phyloP scores from a whole-genome alignment of 2,888 invertebrate species.

The Clistopyga incitator region DNA sequence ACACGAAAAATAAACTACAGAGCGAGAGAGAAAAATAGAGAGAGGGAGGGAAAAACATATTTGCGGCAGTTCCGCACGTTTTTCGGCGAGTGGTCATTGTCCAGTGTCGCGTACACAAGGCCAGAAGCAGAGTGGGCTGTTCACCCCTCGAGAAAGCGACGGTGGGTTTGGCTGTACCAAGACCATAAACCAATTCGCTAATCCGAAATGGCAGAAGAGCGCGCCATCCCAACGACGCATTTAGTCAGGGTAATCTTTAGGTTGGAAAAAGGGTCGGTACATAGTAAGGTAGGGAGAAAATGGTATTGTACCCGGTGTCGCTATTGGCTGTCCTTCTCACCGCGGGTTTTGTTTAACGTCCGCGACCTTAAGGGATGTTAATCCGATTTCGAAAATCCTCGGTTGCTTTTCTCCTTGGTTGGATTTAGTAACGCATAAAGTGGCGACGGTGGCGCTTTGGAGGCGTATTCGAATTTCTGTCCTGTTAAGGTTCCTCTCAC shows the following conservation, averaged over 20 bases:
- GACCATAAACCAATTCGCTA: slow-evolving; percentile 65
- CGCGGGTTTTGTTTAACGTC: slow-evolving; percentile 40
- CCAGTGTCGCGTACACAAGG: neutral
- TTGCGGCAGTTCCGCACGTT: slow-evolving; percentile 30
- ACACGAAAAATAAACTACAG: slow-evolving; percentile 39
- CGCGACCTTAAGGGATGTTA: slow-evolving; percentile 29
- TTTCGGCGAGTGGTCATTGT: slow-evolving; percentile 25
- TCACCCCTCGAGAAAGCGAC: slow-evolving; percentile 18
- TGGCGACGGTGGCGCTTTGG: slow-evolving; percentile 7
- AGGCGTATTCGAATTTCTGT: neutral
- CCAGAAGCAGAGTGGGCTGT: slow-evolving; percentile 3
- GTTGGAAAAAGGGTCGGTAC: slow-evolving; percentile 20
- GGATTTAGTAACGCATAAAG: neutral
- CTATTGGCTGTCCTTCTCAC: neutral
- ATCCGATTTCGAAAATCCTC: slow-evolving; percentile 59
- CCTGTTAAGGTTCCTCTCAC: neutral
- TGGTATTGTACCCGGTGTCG: slow-evolving; percentile 21
- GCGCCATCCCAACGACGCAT: slow-evolving; percentile 17
- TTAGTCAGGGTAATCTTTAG: slow-evolving; percentile 35
- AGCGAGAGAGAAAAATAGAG: slow-evolving; percentile 47
- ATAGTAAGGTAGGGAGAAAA: neutral
- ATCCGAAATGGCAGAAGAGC: slow-evolving; percentile 56
- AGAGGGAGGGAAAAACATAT: slow-evolving; percentile 2
- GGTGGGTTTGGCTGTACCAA: slow-evolving; percentile 32
- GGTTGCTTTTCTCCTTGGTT: neutral